Evolutionary conservation across 2,888 invertebrate genomes (phyloP), one percentile per base, ranked within the genome.

Genomic region (Eudemis profundana): DNA sequence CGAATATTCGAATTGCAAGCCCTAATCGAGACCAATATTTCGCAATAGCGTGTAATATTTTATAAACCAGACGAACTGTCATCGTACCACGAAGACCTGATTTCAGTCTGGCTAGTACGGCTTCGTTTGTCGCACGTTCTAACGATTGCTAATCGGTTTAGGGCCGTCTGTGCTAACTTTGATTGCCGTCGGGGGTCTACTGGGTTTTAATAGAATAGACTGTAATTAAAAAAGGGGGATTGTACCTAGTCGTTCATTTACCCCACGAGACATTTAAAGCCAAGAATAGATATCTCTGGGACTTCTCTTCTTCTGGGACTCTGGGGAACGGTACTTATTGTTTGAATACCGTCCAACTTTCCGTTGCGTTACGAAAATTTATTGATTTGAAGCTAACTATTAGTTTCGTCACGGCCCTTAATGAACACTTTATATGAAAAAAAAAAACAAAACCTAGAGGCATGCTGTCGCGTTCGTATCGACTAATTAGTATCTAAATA

Each of bases 121-220:
- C 63, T 63, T 63, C 63, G 21, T 29, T 47, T 46, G 36, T 19
- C 51, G 50, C 19, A 33, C 40, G 42, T 21, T 23, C 15, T 54
- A 15, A 62, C 62, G 19, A 61, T 21, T 49, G 23, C 15, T 53
- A 63, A 63, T 56, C 56, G 63, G 49, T 63, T 63, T 63, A 63
- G 21, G 29, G 47, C 38, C 38, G 33, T 40, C 60, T 56, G 49
- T 27, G 36, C 21, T 36, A 17, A 17, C 36, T 49, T 40, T 60
- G 40, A 50, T 60, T 19, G 50, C 50, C 17, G 29, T 50, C 19
- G 17, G n/a, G 3, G 1, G 19, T 40, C 15, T 40, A 15, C 40
- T 12, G 15, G 38, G 40, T 38, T 54, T 54, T 54, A 40, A 40
- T 40, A 27, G 54, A n/a, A n/a, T n/a, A 4, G 40, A 19, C 56